Conservation (phyloP, 2,113 vertebrate species). For the Corythaixoides concolor region DNA sequence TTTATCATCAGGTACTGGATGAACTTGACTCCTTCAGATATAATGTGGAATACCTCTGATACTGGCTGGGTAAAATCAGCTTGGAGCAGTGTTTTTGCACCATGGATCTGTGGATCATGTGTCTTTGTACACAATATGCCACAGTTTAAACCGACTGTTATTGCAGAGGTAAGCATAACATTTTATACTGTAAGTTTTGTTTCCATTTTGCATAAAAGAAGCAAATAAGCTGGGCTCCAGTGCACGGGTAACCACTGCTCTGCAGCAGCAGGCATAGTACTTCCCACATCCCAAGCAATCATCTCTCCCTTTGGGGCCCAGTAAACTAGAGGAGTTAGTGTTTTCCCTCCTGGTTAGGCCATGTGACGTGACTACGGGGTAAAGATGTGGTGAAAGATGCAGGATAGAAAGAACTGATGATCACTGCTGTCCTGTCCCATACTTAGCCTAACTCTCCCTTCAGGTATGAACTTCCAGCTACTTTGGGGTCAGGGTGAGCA, state of each 20-base stretch:
- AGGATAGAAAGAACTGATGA: background rate
- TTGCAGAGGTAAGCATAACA: constrained; percentile 71
- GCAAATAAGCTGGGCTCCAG: background rate
- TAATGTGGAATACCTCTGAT: constrained; percentile 85
- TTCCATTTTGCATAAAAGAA: background rate
- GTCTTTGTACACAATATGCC: constrained; percentile 78
- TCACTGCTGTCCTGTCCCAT: background rate
- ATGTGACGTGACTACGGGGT: background rate
- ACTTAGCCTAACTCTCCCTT: background rate
- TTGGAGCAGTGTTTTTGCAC: constrained; percentile 77
- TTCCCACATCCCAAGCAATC: background rate
- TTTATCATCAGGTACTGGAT: constrained; percentile 74
- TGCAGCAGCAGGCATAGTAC: background rate
- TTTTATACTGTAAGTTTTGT: background rate
- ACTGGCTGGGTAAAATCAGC: constrained; percentile 83
- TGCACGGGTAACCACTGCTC: background rate
- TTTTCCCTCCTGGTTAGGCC: background rate
- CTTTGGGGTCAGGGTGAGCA: background rate
- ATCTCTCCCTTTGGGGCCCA: background rate
- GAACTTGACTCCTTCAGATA: constrained; percentile 72
- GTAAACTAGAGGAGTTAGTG: background rate
- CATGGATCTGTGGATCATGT: constrained; percentile 81
- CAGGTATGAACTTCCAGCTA: background rate
- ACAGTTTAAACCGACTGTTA: constrained; percentile 67
- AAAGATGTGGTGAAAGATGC: background rate